phyloP scores from a whole-genome alignment of 2,113 vertebrate genomes.

The Psammodynastes pulverulentus region DNA sequence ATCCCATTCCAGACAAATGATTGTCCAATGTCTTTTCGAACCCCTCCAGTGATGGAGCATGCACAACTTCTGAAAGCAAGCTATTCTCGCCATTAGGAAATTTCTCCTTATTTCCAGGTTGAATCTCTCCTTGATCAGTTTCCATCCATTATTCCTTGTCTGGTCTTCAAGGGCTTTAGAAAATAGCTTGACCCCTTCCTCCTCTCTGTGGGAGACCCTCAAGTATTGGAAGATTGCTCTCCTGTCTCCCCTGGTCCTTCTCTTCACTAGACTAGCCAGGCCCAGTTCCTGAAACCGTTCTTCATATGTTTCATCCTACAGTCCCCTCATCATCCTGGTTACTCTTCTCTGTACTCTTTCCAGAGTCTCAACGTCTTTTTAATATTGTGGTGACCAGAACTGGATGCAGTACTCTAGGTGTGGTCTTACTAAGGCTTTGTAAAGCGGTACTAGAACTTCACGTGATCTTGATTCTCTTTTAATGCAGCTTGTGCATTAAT shows the following conservation, averaged over 20 bases:
- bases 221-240: not conserved
- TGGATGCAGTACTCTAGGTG: not conserved
- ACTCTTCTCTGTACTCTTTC: not conserved
- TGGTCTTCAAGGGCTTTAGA: too few species aligned
- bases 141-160: not conserved
- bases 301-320: too few species aligned
- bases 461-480: not conserved
- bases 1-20: too few species aligned
- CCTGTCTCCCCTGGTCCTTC: not conserved
- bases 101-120: too few species aligned
- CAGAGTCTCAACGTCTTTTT: not conserved
- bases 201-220: not conserved
- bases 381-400: not conserved
- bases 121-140: too few species aligned
- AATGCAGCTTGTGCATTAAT: not conserved
- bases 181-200: not conserved
- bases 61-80: too few species aligned
- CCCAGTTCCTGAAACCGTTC: too few species aligned
- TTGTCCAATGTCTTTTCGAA: too few species aligned
- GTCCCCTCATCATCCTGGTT: too few species aligned
- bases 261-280: not conserved
- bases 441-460: not conserved
- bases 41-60: too few species aligned
- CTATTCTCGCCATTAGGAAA: too few species aligned
- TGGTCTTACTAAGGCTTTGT: not conserved